Percentiles rank a stretch among this genome's conserved stretches.
These are phyloP conservation scores for Siniperca undulata DNA, from an alignment of 2,797 vertebrate species.

Conservation along the genomic window DNA sequence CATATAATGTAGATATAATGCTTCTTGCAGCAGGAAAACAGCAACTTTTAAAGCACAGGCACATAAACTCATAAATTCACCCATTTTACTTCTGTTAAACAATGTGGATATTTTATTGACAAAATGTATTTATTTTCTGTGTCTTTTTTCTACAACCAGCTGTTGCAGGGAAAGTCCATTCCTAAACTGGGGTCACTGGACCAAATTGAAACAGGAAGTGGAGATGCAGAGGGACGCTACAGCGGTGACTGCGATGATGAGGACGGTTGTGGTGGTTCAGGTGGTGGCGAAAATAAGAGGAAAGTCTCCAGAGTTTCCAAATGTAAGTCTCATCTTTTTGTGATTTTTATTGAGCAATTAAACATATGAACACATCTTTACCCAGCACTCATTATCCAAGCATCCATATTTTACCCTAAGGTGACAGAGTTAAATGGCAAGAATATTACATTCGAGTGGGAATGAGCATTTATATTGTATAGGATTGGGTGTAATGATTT, in stretches of 20 bases:
- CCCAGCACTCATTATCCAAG: not conserved
- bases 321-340: slow-evolving; percentile 82
- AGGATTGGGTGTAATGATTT: not conserved
- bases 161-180: slow-evolving; percentile 89
- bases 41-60: not conserved
- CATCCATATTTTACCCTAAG: not conserved
- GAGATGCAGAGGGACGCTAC: slow-evolving; percentile 81
- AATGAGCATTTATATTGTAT: not conserved
- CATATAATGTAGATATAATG: slow-evolving; percentile 8
- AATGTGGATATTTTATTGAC: not conserved
- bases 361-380: not conserved
- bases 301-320: slow-evolving; percentile 78
- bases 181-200: slow-evolving; percentile 87
- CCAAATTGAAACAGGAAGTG: slow-evolving; percentile 88
- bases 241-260: slow-evolving; percentile 95
- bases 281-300: slow-evolving; percentile 83
- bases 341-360: not conserved
- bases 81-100: not conserved
- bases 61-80: not conserved
- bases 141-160: slow-evolving; percentile 70
- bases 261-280: slow-evolving; percentile 89
- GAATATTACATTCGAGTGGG: not conserved
- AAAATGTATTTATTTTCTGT: not conserved
- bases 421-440: not conserved
- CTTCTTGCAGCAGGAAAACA: not conserved